Conservation (phyloP, 2,797 vertebrate genomes). For the Cheirogaleus major region DNA sequence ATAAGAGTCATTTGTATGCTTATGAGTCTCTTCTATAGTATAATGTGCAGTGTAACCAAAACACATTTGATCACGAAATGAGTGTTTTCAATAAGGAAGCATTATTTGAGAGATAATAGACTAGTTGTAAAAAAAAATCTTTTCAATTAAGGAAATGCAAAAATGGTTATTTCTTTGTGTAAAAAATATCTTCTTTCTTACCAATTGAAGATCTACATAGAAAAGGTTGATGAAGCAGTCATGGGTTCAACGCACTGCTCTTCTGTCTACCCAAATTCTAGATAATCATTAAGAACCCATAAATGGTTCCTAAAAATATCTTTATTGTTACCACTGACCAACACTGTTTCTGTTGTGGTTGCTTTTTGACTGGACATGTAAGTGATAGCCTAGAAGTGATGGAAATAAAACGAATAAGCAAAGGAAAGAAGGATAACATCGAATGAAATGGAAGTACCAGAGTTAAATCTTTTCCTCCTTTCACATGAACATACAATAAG, state of each 20-base stretch:
- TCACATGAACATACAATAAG: not conserved
- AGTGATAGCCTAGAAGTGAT: not conserved
- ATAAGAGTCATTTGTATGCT: not conserved
- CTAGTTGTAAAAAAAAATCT: not conserved
- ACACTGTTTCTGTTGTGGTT: not conserved
- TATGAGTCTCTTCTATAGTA: not conserved
- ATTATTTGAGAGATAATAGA: not conserved
- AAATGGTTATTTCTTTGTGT: not conserved
- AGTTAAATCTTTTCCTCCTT: not conserved
- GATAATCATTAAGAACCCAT: not conserved
- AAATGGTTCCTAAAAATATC: not conserved
- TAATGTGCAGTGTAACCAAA: not conserved
- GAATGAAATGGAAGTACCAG: not conserved
- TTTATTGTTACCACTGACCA: not conserved
- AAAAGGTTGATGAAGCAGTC: not conserved
- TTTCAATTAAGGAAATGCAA: not conserved
- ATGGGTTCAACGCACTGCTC: not conserved
- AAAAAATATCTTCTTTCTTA: not conserved
- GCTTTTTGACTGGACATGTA: not conserved
- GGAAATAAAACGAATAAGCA: not conserved
- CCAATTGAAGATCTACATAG: not conserved
- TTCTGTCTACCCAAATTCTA: not conserved
- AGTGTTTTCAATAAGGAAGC: not conserved
- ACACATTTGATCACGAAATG: not conserved
- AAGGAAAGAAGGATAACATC: not conserved